Percentiles rank a stretch among this genome's conserved stretches.
These are phyloP conservation scores for Oeneis ivallda DNA, from an alignment of 2,888 invertebrate species.

Conservation along the genomic window DNA sequence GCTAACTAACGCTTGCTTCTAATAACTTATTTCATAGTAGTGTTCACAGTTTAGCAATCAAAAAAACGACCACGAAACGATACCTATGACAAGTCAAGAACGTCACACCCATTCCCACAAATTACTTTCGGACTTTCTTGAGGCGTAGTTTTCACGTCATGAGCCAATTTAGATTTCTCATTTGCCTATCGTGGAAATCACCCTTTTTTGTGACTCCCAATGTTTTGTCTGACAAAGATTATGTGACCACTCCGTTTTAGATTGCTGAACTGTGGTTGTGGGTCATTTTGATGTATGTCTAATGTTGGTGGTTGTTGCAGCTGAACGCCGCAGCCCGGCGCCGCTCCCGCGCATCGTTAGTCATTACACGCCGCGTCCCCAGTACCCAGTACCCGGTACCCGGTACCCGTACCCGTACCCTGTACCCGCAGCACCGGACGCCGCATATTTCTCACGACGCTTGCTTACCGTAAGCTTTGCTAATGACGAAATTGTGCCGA, in stretches of 20 bases:
- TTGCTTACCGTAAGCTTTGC: slow-evolving; percentile 78
- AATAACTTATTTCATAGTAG: slow-evolving; percentile 1
- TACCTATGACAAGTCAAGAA: too few species aligned
- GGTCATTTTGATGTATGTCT: slow-evolving; percentile 1
- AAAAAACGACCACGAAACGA: too few species aligned
- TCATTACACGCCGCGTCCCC: slow-evolving; percentile 44
- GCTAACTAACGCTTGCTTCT: slow-evolving; percentile 6
- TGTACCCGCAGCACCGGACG: slow-evolving; percentile 44
- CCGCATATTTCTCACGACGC: slow-evolving; percentile 71
- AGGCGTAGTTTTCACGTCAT: too few species aligned
- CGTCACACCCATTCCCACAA: too few species aligned
- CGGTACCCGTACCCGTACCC: slow-evolving; percentile 24
- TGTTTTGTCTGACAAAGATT: too few species aligned
- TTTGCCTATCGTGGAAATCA: too few species aligned
- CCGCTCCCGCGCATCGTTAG: slow-evolving; percentile 41
- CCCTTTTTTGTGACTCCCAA: too few species aligned
- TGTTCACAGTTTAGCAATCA: neutral
- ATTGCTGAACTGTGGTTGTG: neutral
- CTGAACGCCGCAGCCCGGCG: slow-evolving; percentile 41
- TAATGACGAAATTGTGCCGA: slow-evolving; percentile 70
- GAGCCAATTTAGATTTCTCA: too few species aligned
- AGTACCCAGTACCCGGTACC: slow-evolving; percentile 33
- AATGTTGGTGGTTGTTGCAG: slow-evolving; percentile 35
- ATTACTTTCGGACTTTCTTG: too few species aligned
- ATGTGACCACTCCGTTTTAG: neutral